Evolutionary conservation across 2,797 vertebrate genomes (phyloP), one percentile per base, ranked within the genome.

Genomic region (Falco rusticolus): DNA sequence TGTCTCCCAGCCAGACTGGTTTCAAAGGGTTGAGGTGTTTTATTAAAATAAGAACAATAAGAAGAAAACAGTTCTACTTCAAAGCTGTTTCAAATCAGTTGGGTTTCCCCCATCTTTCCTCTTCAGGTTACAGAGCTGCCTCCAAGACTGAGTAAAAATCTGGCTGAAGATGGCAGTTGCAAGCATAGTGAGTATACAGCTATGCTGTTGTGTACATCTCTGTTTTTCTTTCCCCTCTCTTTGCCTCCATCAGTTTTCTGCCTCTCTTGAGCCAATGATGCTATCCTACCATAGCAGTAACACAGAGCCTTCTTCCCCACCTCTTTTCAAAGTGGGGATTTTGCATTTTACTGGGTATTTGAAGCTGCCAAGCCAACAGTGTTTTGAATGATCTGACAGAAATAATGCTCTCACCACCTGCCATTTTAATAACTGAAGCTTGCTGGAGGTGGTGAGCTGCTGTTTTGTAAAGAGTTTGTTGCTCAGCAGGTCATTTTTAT

Each of bases 81-180:
- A 76, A 72, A 75, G 24, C n/a, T 78, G 34, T 61, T 90, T 71
- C 39, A 72, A 53, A 82, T 29, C 25, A 45, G 17, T 66, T 88
- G 16, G 45, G 79, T 72, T 10, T 4, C 12, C 21, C 7, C 7
- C 13, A 63, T 74, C 41, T 87, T 60, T 82, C 26, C 43, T 51
- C 24, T 79, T 31, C 54, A 84, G 86, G 29, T 53, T 77, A 37
- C n/a, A 0, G 64, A 48, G 12, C 5, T 54, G 81, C 37, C 59
- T 61, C 84, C 63, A 82, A 60, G 66, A 54, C 65, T 7, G 26
- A 65, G 45, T 9, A 45, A 47, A 3, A 0, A 48, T 26, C 48
- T 79, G 66, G 25, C 33, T 72, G 74, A 84, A 93, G 84, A 97
- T 94, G 96, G 45, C 77, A 69, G 37, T 47, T 81, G 50, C 69